Evolutionary conservation across 2,888 invertebrate genomes (phyloP).

Genomic region (Aphidoletes aphidimyza): DNA sequence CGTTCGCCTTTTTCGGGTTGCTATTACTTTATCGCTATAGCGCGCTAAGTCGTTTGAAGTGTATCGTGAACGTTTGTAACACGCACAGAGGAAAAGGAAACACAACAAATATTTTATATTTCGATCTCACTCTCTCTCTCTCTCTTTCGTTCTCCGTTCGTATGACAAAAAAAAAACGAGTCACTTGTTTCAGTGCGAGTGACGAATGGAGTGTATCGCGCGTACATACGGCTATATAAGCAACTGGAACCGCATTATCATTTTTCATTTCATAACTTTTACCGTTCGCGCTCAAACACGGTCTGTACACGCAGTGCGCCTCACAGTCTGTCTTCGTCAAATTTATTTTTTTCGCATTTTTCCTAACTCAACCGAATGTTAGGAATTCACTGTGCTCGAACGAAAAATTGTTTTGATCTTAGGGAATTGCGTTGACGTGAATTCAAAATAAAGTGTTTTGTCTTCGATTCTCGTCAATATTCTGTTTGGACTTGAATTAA

Average conservation of each 20-base stretch:
- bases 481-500: neutral
- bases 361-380: neutral
- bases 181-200: neutral
- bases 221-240: conserved; percentile 18
- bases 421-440: neutral
- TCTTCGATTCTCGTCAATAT: too few relatives aligned
- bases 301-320: neutral
- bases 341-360: neutral
- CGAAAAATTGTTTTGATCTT: neutral
- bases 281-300: conserved; percentile 17
- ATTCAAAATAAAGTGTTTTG: neutral
- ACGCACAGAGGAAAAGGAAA: neutral
- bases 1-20: neutral
- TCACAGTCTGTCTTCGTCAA: neutral
- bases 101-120: neutral
- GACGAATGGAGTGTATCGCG: neutral
- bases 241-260: conserved; percentile 11
- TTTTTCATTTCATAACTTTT: conserved; percentile 32
- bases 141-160: too few relatives aligned
- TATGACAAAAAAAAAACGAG: too few relatives aligned
- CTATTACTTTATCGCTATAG: too few relatives aligned
- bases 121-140: too few relatives aligned
- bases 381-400: neutral
- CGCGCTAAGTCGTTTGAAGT: too few relatives aligned
- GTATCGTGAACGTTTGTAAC: neutral